phyloP scores from a whole-genome alignment of 2,888 invertebrate genomes.

The Pocota personata region DNA sequence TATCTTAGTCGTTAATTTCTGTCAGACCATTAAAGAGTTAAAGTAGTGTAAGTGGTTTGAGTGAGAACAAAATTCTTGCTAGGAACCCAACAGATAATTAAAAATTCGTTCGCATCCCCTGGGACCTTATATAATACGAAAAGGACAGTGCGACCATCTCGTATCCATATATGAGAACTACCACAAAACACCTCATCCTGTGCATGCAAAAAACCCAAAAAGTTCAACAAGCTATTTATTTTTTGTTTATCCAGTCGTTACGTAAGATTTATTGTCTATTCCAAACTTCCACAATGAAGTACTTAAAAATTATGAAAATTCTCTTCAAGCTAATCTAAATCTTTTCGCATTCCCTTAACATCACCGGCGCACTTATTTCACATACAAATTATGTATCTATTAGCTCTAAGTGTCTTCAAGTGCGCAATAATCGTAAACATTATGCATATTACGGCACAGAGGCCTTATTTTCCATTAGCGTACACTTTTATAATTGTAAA shows the following conservation, averaged over 20 bases:
- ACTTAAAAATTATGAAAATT: constrained; percentile 1
- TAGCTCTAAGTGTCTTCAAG: constrained; percentile 1
- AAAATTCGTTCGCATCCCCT: too few species aligned
- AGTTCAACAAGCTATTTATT: background rate
- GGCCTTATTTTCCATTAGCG: constrained; percentile 23
- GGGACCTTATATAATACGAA: too few species aligned
- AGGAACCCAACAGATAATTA: too few species aligned
- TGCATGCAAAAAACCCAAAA: too few species aligned
- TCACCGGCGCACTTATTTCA: background rate
- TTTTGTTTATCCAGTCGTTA: background rate
- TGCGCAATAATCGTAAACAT: constrained; percentile 18
- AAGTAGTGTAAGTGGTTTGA: too few species aligned
- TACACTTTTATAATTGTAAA: constrained; percentile 20
- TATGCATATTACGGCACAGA: constrained; percentile 6
- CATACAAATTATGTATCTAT: constrained; percentile 4
- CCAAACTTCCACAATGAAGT: background rate
- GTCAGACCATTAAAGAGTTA: too few species aligned
- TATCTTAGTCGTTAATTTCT: too few species aligned
- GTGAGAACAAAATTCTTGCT: too few species aligned
- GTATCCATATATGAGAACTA: too few species aligned
- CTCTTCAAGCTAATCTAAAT: background rate
- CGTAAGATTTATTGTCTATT: background rate
- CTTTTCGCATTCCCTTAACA: background rate
- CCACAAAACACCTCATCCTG: too few species aligned
- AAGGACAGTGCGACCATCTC: too few species aligned